Evolutionary conservation across 2,888 invertebrate genomes (phyloP), one percentile per base, ranked within the genome.

Genomic region (Aphelenchoides bicaudatus): DNA sequence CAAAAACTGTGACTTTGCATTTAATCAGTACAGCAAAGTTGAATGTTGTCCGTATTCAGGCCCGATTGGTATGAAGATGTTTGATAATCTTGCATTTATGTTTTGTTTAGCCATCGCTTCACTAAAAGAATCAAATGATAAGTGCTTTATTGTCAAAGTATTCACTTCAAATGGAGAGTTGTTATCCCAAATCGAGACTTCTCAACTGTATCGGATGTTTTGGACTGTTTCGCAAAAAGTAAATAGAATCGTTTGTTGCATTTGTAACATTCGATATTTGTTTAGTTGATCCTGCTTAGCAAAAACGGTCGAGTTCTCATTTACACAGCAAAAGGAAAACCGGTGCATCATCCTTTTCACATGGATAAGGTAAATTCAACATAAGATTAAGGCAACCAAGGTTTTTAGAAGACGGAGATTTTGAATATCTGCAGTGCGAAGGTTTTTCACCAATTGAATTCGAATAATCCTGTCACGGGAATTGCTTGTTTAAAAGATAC

Each of bases 401-500:
- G n/a, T 49, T 49, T 49, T 8, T 37, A 49, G 49, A 38, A 51
- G 52, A 37, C 52, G 21, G 52, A 51, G 16, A 23, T 25, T 2
- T 2, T 51, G 16, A 39, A 51, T 29, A 51, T 51, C n/a, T 8
- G 8, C 2, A 51, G 52, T 30, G 52, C 52, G 8, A 8, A n/a
- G 3, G 25, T 19, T 1, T 51, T 51, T 28, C 19, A 21, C 3
- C 31, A 39, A 27, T 25, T 19, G 10, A 34, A 10, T 10, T 8
- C 43, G 21, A 21, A 43, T n/a, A 19, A 19, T 8, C 38, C 34
- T 21, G 19, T 28, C 3, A 62, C 63, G 2, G 62, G 62, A 10
- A 29, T 62, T 34, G 63, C 58, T 1, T 61, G 62, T 23, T 37
- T 62, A 16, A 62, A 60, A 19, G 46, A 46, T 3, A 39, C 63